Conservation (phyloP, 2,797 vertebrate species). For the Eospalax fontanierii region DNA sequence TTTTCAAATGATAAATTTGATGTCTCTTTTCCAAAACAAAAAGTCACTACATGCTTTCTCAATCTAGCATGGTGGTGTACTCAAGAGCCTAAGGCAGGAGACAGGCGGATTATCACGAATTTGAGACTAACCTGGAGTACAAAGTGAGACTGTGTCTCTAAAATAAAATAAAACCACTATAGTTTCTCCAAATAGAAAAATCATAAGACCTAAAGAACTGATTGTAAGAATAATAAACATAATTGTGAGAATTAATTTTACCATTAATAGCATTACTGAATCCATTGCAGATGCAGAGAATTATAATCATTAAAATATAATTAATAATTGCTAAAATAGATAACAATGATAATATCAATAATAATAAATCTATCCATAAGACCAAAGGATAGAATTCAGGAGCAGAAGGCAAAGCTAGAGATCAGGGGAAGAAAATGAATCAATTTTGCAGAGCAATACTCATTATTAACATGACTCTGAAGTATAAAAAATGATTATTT, state of each 20-base stretch:
- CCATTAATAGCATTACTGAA: neutral
- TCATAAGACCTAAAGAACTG: neutral
- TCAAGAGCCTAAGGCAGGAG: neutral
- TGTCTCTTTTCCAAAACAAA: neutral
- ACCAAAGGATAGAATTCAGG: too few relatives aligned
- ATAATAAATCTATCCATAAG: neutral
- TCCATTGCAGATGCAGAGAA: neutral
- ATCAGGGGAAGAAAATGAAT: conserved; percentile 15
- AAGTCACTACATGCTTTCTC: neutral
- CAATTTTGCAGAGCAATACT: neutral
- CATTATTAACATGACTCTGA: neutral
- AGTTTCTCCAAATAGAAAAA: neutral
- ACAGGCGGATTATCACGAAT: neutral
- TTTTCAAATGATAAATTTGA: conserved; percentile 26
- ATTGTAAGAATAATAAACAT: neutral
- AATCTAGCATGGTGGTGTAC: neutral
- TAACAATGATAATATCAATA: neutral
- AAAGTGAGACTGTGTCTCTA: neutral
- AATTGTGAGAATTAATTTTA: neutral
- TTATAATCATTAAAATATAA: conserved; percentile 1
- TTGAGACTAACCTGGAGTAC: neutral
- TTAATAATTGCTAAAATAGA: conserved; percentile 6
- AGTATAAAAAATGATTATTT: conserved; percentile 15
- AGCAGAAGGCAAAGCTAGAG: too few relatives aligned
- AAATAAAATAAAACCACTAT: neutral